Percentiles rank a stretch among this genome's conserved stretches.
phyloP scores from a whole-genome alignment of 2,797 vertebrate species.

The Pipistrellus kuhlii region DNA sequence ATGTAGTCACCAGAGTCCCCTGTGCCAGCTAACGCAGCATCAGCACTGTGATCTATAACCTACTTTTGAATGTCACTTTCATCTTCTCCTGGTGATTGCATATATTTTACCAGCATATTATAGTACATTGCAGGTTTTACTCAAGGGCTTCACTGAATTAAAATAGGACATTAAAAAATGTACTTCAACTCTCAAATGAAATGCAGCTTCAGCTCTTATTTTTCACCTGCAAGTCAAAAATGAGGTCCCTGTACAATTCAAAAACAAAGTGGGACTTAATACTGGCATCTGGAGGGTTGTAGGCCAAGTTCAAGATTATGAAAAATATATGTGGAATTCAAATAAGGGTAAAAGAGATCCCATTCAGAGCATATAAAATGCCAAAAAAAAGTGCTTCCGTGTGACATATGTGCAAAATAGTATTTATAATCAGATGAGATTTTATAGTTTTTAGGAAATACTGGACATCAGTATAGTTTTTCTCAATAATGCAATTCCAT shows the following conservation, averaged over 20 bases:
- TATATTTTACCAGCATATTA: conserved; percentile 59
- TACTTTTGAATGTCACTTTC: conserved; percentile 43
- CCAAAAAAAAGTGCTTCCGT: not conserved
- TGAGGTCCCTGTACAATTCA: conserved; percentile 59
- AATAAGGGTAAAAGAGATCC: conserved; percentile 50
- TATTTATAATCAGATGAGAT: not conserved
- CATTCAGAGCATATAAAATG: conserved; percentile 21
- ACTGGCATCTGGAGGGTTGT: conserved; percentile 56
- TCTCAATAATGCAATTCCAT: not conserved
- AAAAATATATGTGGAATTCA: conserved; percentile 78
- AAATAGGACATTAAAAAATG: conserved; percentile 76
- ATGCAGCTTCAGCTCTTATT: conserved; percentile 63
- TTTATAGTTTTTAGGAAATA: conserved; percentile 14
- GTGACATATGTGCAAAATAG: not conserved
- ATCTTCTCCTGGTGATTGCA: not conserved
- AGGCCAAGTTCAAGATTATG: conserved; percentile 75
- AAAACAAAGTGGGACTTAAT: conserved; percentile 67
- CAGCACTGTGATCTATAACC: not conserved
- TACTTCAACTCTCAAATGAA: conserved; percentile 66
- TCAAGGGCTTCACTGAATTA: conserved; percentile 68
- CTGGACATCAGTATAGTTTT: not conserved
- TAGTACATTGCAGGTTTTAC: conserved; percentile 53
- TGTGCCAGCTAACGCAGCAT: not conserved
- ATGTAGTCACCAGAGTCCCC: not conserved
- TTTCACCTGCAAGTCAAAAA: conserved; percentile 77